Evolutionary conservation across 2,888 invertebrate species (phyloP), one percentile per base, ranked within the genome.

Genomic region (Stenotaenia linearis): DNA sequence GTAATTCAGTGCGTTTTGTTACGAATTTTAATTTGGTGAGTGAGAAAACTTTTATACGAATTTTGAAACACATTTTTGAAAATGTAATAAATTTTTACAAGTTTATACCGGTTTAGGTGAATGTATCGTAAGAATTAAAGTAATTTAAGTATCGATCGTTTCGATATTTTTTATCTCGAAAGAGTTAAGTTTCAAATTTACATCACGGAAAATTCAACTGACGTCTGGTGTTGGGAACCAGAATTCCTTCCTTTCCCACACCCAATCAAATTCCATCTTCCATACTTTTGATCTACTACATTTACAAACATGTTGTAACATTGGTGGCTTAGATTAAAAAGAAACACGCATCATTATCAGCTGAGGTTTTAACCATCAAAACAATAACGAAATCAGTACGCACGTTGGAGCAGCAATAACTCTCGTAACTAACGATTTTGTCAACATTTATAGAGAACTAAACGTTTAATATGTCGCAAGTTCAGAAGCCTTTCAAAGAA

Each of bases 401-500:
- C n/a, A n/a, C n/a, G n/a, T n/a, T n/a, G n/a, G n/a, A n/a, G n/a
- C n/a, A n/a, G n/a, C n/a, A n/a, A n/a, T n/a, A n/a, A n/a, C n/a
- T n/a, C n/a, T n/a, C n/a, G n/a, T n/a, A n/a, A n/a, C n/a, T n/a
- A n/a, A n/a, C n/a, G n/a, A n/a, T n/a, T 56, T 18, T 21, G n/a
- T 6, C 4, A 5, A 56, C 23, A n/a, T 56, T 56, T 56, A 56
- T 15, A 15, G 7, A 21, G n/a, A 56, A 56, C 12, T 77, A 69
- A 74, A 81, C 80, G 35, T 78, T 80, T 21, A 80, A 80, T 80
- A 28, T 74, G 18, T 80, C 32, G 12, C 69, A 35, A 79, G 77
- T 32, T n/a, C 32, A 50, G 28, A 82, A 82, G 75, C 81, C 84
- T 7, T 85, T 85, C 82, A 85, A 85, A 81, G 85, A 85, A 81